A percentile compares a stretch with the other conserved stretches of the same genome.
Evolutionary conservation across 2,797 vertebrate species (phyloP).

Genomic region (Argyrosomus regius): DNA sequence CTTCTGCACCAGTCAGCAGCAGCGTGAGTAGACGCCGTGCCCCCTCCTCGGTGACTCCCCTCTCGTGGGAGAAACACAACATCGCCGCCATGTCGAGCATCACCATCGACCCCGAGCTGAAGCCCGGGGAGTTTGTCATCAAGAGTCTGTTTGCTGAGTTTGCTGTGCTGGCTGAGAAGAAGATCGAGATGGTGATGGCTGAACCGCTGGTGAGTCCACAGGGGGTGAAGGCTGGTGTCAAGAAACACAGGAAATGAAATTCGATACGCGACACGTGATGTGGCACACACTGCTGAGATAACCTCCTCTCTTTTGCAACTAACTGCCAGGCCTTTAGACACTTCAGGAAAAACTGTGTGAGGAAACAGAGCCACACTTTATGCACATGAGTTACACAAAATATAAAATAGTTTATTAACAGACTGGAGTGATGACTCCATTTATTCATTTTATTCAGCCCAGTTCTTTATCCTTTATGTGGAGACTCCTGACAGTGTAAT

Average conservation of each 20-base stretch:
- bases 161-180: slow-evolving; percentile 98
- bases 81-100: slow-evolving; percentile 95
- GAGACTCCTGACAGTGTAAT: slow-evolving; percentile 1
- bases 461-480: slow-evolving; percentile 18
- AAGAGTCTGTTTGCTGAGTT: slow-evolving; percentile 99
- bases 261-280: slow-evolving; percentile 34
- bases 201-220: slow-evolving; percentile 95
- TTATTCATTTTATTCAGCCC: not conserved
- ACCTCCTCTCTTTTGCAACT: slow-evolving; percentile 43
- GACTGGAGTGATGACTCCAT: not conserved
- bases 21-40: slow-evolving; percentile 91
- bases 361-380: slow-evolving; percentile 4
- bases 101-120: slow-evolving; percentile 99
- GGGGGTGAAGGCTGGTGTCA: slow-evolving; percentile 15
- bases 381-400: not conserved
- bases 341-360: slow-evolving; percentile 20
- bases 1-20: slow-evolving; percentile 91
- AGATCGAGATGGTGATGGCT: slow-evolving; percentile 99
- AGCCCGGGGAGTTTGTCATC: slow-evolving; percentile 99
- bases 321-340: slow-evolving; percentile 28
- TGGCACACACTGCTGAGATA: slow-evolving; percentile 31
- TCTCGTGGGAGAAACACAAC: slow-evolving; percentile 91
- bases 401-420: not conserved
- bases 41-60: slow-evolving; percentile 86
- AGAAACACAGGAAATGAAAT: slow-evolving; percentile 59